phyloP scores from a whole-genome alignment of 2,888 invertebrate genomes.

The Athalia rosae region DNA sequence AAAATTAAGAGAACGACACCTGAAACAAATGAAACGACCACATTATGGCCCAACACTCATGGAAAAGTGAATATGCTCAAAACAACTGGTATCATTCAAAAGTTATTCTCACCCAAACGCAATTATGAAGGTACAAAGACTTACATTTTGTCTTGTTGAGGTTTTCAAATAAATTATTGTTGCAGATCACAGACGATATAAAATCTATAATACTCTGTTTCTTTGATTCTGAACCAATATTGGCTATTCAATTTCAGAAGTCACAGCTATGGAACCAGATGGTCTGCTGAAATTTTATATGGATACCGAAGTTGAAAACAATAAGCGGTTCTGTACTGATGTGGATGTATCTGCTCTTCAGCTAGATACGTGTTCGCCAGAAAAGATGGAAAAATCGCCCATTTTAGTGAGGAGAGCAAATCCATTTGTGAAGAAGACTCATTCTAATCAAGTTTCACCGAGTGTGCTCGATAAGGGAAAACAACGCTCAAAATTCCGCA shows the following conservation, averaged over 20 bases:
- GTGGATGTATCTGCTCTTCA: slow-evolving; percentile 13
- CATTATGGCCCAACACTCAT: slow-evolving; percentile 59
- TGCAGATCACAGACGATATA: not conserved
- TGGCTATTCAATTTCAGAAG: slow-evolving; percentile 44
- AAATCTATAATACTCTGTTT: not conserved
- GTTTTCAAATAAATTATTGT: not conserved
- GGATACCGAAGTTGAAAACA: slow-evolving; percentile 46
- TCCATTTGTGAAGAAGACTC: slow-evolving; percentile 59
- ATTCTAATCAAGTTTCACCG: slow-evolving; percentile 61
- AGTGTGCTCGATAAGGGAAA: slow-evolving; percentile 61
- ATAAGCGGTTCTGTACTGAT: slow-evolving; percentile 28
- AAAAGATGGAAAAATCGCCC: slow-evolving; percentile 54
- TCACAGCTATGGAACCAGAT: slow-evolving; percentile 47
- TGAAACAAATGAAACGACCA: slow-evolving; percentile 50
- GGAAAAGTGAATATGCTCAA: slow-evolving; percentile 70
- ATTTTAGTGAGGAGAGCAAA: slow-evolving; percentile 53
- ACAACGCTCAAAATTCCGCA: slow-evolving; percentile 56
- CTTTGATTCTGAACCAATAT: not conserved
- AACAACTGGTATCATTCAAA: slow-evolving; percentile 53
- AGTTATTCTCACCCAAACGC: slow-evolving; percentile 56
- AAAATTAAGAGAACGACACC: slow-evolving; percentile 55
- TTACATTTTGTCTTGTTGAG: not conserved
- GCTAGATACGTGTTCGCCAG: slow-evolving; percentile 14
- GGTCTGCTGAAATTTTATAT: slow-evolving; percentile 55
- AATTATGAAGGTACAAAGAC: slow-evolving; percentile 50